Base-by-base conservation (phyloP, 1,140 invertebrate species). In the Drosophila cardini region DNA sequence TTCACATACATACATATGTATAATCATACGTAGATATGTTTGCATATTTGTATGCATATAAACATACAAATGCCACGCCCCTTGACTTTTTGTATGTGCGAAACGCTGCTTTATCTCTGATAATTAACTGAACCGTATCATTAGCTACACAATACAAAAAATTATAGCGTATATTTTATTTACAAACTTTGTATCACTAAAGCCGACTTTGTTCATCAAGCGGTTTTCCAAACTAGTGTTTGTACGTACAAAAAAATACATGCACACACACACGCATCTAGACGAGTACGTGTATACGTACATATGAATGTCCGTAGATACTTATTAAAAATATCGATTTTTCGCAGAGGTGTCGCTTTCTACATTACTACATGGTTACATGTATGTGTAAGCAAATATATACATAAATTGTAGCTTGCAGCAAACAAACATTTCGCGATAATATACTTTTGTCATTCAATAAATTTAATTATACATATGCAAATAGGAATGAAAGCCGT, bases 241-340 rank as follows among this genome's bases (percentile, higher is more conserved):
- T 43, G 30, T 36, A 55, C 43, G 26, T 50, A 18, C 21, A 69
- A 36, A 53, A 43, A 48, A 48, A 67, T 57, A 58, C 56, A 58
- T 46, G 21, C 21, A 36, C 38, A 15, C 40, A 15, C 45, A 45
- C 10, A 10, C n/a, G 46, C 42, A 67, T 36, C 46, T 36, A 8
- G 13, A 21, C 11, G 8, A 36, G 36, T 36, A 48, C 0, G 46
- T 61, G 43, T 32, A 58, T 45, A 21, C 10, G 18, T 45, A 16
- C 38, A 18, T 56, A 65, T 13, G 16, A 15, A 67, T 58, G 63
- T 34, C 48, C 48, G 48, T 68, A 68, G 40, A 70, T 64, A 63
- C 68, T 64, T 56, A 71, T 64, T 56, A 71, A 56, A 61, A 67
- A 52, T 67, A 72, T 72, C 63, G 70, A 72, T 72, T 72, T 72